Conservation (phyloP, 2,113 vertebrate genomes). For the Dunckerocampus dactyliophorus region DNA sequence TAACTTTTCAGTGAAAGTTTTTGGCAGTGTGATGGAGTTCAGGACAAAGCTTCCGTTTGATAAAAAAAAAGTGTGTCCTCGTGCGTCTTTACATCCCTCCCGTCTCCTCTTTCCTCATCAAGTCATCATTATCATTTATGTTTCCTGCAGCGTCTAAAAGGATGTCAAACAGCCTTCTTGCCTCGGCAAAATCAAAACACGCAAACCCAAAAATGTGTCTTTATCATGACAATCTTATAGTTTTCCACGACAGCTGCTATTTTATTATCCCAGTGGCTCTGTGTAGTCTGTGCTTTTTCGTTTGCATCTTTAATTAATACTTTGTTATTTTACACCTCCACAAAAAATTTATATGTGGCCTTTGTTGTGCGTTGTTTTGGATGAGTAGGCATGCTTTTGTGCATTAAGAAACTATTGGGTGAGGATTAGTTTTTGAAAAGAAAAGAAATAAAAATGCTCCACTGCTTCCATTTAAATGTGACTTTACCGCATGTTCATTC, state of each 20-base stretch:
- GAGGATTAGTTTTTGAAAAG: slow-evolving; percentile 53
- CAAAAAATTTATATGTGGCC: slow-evolving; percentile 2
- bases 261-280: not conserved
- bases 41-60: slow-evolving; percentile 31
- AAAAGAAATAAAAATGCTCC: slow-evolving; percentile 32
- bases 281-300: not conserved
- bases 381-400: slow-evolving; percentile 29
- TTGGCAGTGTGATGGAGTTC: slow-evolving; percentile 28
- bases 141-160: slow-evolving; percentile 8
- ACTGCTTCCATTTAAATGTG: slow-evolving; percentile 23
- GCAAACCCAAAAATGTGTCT: not conserved
- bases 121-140: slow-evolving; percentile 27
- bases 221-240: too few species aligned
- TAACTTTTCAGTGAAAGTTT: slow-evolving; percentile 49
- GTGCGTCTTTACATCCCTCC: slow-evolving; percentile 11
- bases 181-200: not conserved
- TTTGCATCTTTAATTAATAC: not conserved
- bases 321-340: not conserved
- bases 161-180: slow-evolving; percentile 18
- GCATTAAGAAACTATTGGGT: slow-evolving; percentile 34
- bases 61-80: slow-evolving; percentile 19
- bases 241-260: not conserved
- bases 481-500: slow-evolving; percentile 27
- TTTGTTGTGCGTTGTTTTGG: slow-evolving; percentile 29
- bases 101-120: slow-evolving; percentile 1